Base-by-base conservation (phyloP, 2,888 invertebrate genomes). In the Salticus scenicus region DNA sequence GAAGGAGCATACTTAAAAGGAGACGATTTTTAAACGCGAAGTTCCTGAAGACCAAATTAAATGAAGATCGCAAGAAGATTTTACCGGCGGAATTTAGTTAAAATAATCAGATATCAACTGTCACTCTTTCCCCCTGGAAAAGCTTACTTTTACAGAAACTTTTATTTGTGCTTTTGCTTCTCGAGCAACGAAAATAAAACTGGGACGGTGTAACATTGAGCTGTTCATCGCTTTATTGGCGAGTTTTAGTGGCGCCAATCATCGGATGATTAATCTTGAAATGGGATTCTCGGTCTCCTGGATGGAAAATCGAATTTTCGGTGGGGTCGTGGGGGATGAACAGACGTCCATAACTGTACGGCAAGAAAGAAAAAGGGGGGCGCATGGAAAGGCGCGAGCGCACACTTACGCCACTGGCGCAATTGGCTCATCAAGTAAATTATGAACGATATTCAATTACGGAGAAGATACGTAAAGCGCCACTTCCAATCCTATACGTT, bases 371-470 rank as follows among this genome's bases (percentile, higher is more conserved):
- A 31, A n/a, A 30, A 28, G 30, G 33, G 27, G n/a, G 20, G 33
- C 14, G 57, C 5, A 17, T 71, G 41, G 79, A 73, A 80, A 74
- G 80, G 80, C 73, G 80, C 73, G 67, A 78, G 76, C 69, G 70
- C 63, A 71, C 73, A 83, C 83, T 84, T 84, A 77, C 77, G 51
- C 77, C 77, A 77, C 67, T 66, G 73, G n/a, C 51, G 73, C 77
- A 77, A 84, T 77, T 72, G 83, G 79, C 86, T 86, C 86, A 80
- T 86, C 86, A 86, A 76, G 86, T 86, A 86, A 86, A 86, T 86
- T 86, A 86, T 80, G 86, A 86, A 86, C 86, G 86, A 86, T 86
- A 86, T 86, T 86, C 86, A 86, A 86, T 86, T 86, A 86, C 80
- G 33, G 51, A 28, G 41, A 57, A 42, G 72, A 71, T 73, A 76